A percentile compares a stretch with the other conserved stretches of the same genome.
Evolutionary conservation across 1,140 invertebrate genomes (phyloP).

Genomic region (Cepaea nemoralis): DNA sequence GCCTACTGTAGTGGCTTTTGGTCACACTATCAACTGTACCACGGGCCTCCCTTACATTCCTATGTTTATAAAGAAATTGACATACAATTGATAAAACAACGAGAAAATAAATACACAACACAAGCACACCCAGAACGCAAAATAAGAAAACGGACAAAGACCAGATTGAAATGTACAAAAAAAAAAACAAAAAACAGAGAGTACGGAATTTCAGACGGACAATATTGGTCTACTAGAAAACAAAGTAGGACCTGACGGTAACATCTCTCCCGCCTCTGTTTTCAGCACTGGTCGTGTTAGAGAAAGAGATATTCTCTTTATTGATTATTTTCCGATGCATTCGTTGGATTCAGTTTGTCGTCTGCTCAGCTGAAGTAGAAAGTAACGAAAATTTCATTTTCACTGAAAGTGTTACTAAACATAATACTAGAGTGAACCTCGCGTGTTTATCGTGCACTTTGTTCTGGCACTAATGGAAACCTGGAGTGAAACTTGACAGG

Average conservation of each 20-base stretch:
- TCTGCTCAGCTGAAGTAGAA: not conserved
- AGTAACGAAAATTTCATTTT: not conserved
- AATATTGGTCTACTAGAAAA: not conserved
- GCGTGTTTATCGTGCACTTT: not conserved
- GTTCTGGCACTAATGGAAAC: not conserved
- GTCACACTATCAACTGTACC: too few species aligned
- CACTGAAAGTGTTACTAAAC: slow-evolving; percentile 1
- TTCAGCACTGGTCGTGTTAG: not conserved
- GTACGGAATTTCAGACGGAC: too few species aligned
- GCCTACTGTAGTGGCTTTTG: too few species aligned
- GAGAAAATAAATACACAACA: not conserved
- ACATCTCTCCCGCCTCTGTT: not conserved
- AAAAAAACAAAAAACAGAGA: too few species aligned
- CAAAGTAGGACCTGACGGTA: not conserved
- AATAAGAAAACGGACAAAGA: too few species aligned
- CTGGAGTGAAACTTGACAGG: not conserved
- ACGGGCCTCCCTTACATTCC: too few species aligned
- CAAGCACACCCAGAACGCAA: too few species aligned
- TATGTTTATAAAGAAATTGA: not conserved
- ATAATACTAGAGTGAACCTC: not conserved
- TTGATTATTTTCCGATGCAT: slow-evolving; percentile 5
- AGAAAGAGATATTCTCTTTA: slow-evolving; percentile 3
- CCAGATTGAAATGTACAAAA: too few species aligned
- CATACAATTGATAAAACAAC: not conserved
- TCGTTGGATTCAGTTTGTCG: not conserved